Conservation (phyloP, 2,797 vertebrate genomes). For the Epinephelus coioides region DNA sequence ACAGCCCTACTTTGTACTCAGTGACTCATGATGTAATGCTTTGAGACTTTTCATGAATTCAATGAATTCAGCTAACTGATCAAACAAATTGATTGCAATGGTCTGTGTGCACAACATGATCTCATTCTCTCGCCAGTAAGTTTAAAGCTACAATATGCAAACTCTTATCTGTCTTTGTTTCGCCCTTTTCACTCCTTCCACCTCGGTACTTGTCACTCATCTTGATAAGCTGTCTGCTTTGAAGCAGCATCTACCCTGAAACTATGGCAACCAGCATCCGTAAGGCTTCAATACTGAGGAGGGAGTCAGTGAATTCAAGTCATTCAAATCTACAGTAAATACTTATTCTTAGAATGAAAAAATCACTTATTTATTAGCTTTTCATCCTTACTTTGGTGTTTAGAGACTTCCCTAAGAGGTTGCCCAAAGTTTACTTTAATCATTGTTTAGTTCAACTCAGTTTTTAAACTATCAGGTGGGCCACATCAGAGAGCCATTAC, state of each 20-base stretch:
- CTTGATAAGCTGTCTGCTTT: conserved; percentile 22
- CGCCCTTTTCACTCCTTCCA: not conserved
- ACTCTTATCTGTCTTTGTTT: conserved; percentile 5
- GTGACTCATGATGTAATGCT: not conserved
- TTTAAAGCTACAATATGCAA: conserved; percentile 2
- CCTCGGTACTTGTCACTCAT: conserved; percentile 15
- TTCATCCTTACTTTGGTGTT: not conserved
- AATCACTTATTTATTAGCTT: not conserved
- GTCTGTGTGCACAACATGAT: not conserved
- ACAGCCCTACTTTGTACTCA: too few relatives aligned
- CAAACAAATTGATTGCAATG: not conserved
- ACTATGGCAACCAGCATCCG: conserved; percentile 13
- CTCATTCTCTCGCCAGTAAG: not conserved
- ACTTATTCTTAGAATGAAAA: not conserved
- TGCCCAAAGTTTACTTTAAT: not conserved
- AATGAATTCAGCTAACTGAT: not conserved
- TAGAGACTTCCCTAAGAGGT: not conserved
- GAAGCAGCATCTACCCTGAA: conserved; percentile 8
- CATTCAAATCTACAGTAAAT: not conserved
- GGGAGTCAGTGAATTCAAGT: not conserved
- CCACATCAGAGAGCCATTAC: not conserved
- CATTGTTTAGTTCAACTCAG: not conserved
- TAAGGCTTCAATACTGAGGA: not conserved
- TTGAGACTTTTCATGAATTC: not conserved
- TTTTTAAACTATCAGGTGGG: not conserved